Evolutionary conservation across 2,113 vertebrate genomes (phyloP).

Genomic region (Antigone vipio): DNA sequence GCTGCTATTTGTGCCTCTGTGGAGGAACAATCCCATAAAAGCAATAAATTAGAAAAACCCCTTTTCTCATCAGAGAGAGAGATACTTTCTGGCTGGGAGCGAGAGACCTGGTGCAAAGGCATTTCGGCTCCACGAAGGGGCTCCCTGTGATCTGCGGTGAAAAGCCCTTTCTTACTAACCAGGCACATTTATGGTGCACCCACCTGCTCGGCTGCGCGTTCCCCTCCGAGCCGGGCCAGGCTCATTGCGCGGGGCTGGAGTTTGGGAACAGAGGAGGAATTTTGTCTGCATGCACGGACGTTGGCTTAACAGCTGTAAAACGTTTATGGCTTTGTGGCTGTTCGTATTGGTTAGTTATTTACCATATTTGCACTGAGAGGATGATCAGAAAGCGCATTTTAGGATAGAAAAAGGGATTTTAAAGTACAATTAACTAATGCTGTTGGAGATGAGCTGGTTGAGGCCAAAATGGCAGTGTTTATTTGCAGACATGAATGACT

Average conservation of each 20-base stretch:
- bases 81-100: constrained; percentile 46
- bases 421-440: constrained; percentile 57
- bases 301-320: constrained; percentile 40
- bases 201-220: neutral
- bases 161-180: neutral
- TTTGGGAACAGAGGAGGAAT: neutral
- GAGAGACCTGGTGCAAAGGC: constrained; percentile 33
- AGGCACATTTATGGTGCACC: neutral
- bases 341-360: constrained; percentile 19
- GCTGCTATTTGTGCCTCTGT: constrained; percentile 68
- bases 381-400: constrained; percentile 32
- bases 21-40: constrained; percentile 68
- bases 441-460: constrained; percentile 17
- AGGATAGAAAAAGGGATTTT: constrained; percentile 23
- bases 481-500: constrained; percentile 41
- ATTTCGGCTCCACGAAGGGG: constrained; percentile 26
- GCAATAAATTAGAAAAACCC: constrained; percentile 73
- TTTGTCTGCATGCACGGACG: neutral
- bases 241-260: neutral
- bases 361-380: constrained; percentile 13
- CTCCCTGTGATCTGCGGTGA: constrained; percentile 20
- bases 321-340: neutral
- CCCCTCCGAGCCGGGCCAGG: neutral
- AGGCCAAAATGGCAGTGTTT: constrained; percentile 48
- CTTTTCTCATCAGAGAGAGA: constrained; percentile 60